Percentiles rank a stretch among this genome's conserved stretches.
These are phyloP conservation scores for Coenonympha glycerion DNA, from an alignment of 2,888 invertebrate genomes.

Conservation along the genomic window DNA sequence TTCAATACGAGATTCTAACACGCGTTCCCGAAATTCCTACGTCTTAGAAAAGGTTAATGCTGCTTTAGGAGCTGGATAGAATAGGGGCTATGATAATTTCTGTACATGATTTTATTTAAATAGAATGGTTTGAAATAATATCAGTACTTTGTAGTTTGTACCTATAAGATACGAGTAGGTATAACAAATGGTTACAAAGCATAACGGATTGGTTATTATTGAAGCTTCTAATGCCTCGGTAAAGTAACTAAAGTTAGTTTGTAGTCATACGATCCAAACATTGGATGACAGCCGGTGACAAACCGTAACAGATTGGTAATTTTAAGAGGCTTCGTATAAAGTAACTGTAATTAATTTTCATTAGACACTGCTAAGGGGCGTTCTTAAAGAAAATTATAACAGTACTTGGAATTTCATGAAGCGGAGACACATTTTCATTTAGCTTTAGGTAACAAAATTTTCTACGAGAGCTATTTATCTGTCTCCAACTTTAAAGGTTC, in stretches of 20 bases:
- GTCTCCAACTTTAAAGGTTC: background rate
- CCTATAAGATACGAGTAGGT: too few species aligned
- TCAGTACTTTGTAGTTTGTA: background rate
- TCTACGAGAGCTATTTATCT: background rate
- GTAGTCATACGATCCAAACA: background rate
- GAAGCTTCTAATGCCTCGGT: background rate
- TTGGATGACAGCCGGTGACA: background rate
- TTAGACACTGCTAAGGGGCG: background rate
- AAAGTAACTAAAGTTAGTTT: background rate
- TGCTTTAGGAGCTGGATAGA: background rate
- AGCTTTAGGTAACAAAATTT: background rate
- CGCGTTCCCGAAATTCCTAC: background rate
- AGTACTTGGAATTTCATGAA: background rate
- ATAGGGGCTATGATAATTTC: background rate
- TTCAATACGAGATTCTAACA: background rate
- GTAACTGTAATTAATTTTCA: slow-evolving; percentile 7
- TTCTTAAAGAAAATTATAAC: background rate
- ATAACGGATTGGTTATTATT: slow-evolving; percentile 1
- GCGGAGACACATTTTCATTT: background rate
- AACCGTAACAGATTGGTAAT: slow-evolving; percentile 4
- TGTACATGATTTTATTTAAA: too few species aligned
- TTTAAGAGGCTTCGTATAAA: background rate
- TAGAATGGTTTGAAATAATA: background rate
- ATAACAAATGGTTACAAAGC: background rate
- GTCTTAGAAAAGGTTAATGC: background rate